Evolutionary conservation across 2,797 vertebrate species (phyloP).

Genomic region (Taenioides sp.): DNA sequence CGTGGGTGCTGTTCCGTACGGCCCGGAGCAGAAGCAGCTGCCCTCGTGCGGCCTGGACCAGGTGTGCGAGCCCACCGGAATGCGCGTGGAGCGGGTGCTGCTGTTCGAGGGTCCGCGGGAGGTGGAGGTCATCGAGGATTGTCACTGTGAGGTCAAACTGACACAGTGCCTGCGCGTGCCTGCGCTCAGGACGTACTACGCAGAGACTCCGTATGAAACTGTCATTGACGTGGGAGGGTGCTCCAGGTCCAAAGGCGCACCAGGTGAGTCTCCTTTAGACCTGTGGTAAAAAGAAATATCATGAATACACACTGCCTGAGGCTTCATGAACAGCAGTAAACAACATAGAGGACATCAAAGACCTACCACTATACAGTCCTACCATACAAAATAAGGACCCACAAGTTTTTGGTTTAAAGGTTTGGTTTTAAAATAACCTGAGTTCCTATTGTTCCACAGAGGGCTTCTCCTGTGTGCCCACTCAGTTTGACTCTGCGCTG

Average conservation of each 20-base stretch:
- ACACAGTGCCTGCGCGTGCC: constrained; percentile 73
- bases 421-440: not conserved
- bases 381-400: not conserved
- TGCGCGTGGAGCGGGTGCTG: constrained; percentile 71
- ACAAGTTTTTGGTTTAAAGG: not conserved
- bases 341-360: not conserved
- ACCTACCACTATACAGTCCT: not conserved
- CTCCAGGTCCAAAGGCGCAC: constrained; percentile 59
- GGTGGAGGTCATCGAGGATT: constrained; percentile 78
- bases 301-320: not conserved
- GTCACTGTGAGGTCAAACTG: constrained; percentile 73
- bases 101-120: constrained; percentile 72
- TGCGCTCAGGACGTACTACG: constrained; percentile 77
- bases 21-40: constrained; percentile 17
- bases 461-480: constrained; percentile 79
- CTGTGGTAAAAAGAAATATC: not conserved
- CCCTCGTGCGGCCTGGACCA: constrained; percentile 71
- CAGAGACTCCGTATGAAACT: constrained; percentile 76
- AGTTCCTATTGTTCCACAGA: constrained; percentile 40
- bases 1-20: constrained; percentile 11
- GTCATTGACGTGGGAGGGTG: constrained; percentile 79
- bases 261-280: constrained; percentile 62
- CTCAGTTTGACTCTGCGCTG: constrained; percentile 74
- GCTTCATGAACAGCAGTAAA: not conserved
- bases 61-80: constrained; percentile 67